Evolutionary conservation across 1,140 invertebrate species (phyloP), one percentile per base, ranked within the genome.

Genomic region (Drosophila melanica): DNA sequence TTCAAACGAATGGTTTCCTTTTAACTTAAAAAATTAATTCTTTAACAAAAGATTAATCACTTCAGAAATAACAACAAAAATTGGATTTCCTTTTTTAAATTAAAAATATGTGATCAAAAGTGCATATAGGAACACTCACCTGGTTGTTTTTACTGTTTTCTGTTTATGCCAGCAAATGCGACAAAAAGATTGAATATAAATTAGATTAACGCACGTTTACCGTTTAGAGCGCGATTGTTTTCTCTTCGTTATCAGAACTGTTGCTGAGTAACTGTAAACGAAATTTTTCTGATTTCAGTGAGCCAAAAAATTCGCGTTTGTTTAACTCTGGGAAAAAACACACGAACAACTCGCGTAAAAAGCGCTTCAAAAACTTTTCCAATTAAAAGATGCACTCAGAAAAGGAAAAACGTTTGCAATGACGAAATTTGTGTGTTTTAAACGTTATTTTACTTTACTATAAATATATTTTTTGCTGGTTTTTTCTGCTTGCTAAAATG

Each of bases 341-440:
- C 39, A 20, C 30, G 27, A 35, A 30, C 55, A 57, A 67, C 51
- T 74, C 45, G 37, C 53, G 35, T 30, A 33, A 68, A 75, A 69
- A 69, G 20, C 62, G 27, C 41, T 64, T 77, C 47, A 14, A 68
- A 69, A 77, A 86, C 50, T 77, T 63, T 72, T 69, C 35, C 48
- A 81, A 81, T 86, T 72, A 58, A 54, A 37, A 10, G 50, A 47
- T 53, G 41, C 47, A 69, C 48, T 60, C 16, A 11, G 3, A 66
- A 54, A 44, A 12, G 35, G 27, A 41, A 30, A 39, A 64, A 55
- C 33, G 33, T 35, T 35, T 35, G 9, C 33, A 35, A 10, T 8
- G 2, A 35, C 8, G 9, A 10, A 35, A 35, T 35, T 35, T 10
- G 9, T 35, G 9, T 2, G 2, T 35, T 35, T 35, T 35, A 2